Evolutionary conservation across 2,888 invertebrate genomes (phyloP), one percentile per base, ranked within the genome.

Genomic region (Kryphioiulus occultus): DNA sequence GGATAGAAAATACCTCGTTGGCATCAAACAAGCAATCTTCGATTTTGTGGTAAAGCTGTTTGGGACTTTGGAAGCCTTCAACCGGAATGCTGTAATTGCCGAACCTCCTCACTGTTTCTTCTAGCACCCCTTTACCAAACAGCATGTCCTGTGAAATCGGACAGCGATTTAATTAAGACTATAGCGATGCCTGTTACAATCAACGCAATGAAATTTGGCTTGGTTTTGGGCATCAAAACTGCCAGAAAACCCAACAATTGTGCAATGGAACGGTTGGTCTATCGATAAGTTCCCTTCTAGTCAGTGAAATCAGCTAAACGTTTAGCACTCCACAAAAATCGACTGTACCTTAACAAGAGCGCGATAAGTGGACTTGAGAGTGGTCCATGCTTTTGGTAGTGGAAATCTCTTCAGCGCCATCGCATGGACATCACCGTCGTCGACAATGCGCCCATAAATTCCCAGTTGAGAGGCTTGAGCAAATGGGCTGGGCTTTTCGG

Each of bases 401-500:
- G 39, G 44, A 30, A n/a, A 86, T 86, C 86, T 86, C 30, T 86
- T n/a, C 15, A 86, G 30, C 19, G 87, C 87, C 47, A 85, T 85
- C 53, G 19, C 85, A n/a, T 42, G 82, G 19, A 87, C 35, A 32
- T 87, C 85, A 0, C 17, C n/a, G 4, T 87, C 87, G 12, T 85
- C 68, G 9, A 85, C 17, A 22, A 85, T 42, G 7, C 87, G 87
- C n/a, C 87, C 87, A n/a, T 83, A 59, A 0, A 85, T n/a, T 32
- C 87, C 87, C 19, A 87, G 26, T 87, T 87, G 35, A 19, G 85
- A 17, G 19, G 85, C 87, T 35, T 32, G 32, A 7, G 47, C 0
- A 42, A 86, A 32, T 86, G n/a, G n/a, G 30, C 47, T 86, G 12
- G 44, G 30, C 30, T 47, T 39, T 86, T 86, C 44, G 26, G 86